Base-by-base conservation (phyloP, 2,888 invertebrate species). In the Unio pictorum region DNA sequence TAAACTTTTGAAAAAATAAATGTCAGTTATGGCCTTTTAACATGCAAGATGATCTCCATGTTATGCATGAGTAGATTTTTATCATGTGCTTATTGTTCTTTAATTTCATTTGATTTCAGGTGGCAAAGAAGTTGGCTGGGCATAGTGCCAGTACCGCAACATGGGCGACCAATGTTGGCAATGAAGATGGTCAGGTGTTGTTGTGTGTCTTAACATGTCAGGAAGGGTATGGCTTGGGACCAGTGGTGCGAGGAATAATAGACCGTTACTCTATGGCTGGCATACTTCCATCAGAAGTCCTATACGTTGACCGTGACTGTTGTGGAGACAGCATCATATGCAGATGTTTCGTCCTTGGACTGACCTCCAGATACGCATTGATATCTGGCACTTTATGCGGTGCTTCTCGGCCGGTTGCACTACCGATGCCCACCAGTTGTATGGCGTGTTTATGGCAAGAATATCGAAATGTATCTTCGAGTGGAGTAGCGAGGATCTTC, bases 291-390 rank as follows among this genome's bases (percentile, higher is more conserved):
- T 82, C 85, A 0, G 6, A 63, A n/a, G 59, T 83, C 1, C 61
- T 84, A 23, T 84, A 84, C 65, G 79, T 81, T 4, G 83, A 84
- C 69, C 57, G 79, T 11, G 82, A 82, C 66, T 84, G 84, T 65
- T 84, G 84, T 64, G 74, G 76, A 15, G 34, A 63, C 11, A 58
- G 45, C 8, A 23, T 8, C 17, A 45, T 69, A 8, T 64, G 26
- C 60, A 61, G 45, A 34, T 76, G 62, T 75, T 72, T 59, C 8
- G 28, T 11, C 67, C 67, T 17, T 82, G 78, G 79, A 69, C 69
- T 3, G 61, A 72, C 20, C 58, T 79, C 20, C 34, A 57, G 15
- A 59, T 78, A 17, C 68, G 77, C 5, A 69, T 83, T 15, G 83
- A 80, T 68, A 76, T 82, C 18, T 81, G 81, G 77, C 81, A 83